A percentile compares a stretch with the other conserved stretches of the same genome.
These are phyloP conservation scores for Schrankia costaestrigalis DNA, from an alignment of 2,888 invertebrate species.

Conservation along the genomic window DNA sequence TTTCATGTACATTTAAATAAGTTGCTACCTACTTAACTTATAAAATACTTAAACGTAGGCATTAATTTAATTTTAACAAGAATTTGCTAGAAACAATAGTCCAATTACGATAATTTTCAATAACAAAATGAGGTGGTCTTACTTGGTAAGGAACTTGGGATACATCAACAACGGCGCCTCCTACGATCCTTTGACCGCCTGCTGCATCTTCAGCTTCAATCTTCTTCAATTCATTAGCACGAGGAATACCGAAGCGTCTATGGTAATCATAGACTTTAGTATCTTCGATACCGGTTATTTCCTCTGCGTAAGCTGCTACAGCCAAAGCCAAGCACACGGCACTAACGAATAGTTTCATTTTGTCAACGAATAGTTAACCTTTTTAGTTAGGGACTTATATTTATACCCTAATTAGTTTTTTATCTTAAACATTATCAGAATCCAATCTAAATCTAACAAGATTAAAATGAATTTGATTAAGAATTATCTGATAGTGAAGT, in stretches of 20 bases:
- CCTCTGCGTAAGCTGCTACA: conserved; percentile 24
- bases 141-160: conserved; percentile 51
- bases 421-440: background rate
- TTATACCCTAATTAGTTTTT: background rate
- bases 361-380: conserved; percentile 1
- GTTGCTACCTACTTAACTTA: no score
- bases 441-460: background rate
- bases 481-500: no score
- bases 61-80: no score
- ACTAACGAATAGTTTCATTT: conserved; percentile 26
- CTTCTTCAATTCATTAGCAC: conserved; percentile 34
- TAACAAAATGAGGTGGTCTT: conserved; percentile 2
- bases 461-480: background rate
- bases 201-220: conserved; percentile 28
- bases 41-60: no score
- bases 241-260: conserved; percentile 41
- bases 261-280: conserved; percentile 38
- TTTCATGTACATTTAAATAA: no score
- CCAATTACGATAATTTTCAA: no score
- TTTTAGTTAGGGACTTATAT: conserved; percentile 7
- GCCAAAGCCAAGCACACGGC: conserved; percentile 29
- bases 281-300: conserved; percentile 14
- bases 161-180: conserved; percentile 40
- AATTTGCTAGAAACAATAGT: no score
- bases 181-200: conserved; percentile 37